Evolutionary conservation across 1,140 invertebrate species (phyloP), one percentile per base, ranked within the genome.

Genomic region (Zaprionus taronus): DNA sequence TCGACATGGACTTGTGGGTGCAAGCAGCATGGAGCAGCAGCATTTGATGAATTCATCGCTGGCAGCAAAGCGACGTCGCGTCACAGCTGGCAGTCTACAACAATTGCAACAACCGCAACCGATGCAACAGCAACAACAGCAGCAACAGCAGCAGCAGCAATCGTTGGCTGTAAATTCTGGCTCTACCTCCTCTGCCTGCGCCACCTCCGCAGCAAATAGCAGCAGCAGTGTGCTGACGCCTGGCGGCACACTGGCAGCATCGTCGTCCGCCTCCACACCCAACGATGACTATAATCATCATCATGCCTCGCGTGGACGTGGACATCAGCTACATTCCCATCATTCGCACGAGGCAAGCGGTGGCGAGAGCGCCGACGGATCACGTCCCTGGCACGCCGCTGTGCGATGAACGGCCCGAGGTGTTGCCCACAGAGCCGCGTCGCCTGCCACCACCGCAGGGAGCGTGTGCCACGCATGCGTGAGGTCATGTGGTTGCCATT

Each of bases 321-420:
- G 92, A 28, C 92, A 93, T 74, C 91, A 91, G 77, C 72, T 93
- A 87, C 91, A 93, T 93, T 93, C 92, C 79, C 92, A 93, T 91
- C 91, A 93, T 61, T 93, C 92, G 17, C 92, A 92, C 65, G 92
- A 93, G 72, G 89, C 91, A 53, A 92, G 91, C 53, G 92, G 92
- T 15, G 92, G 92, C 22, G 92, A 93, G 58, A 93, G 92, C 78
- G 92, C 92, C 20, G 92, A 93, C 41, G 95, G 95, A 51, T 96
- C 96, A 4, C 93, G 97, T 63, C 96, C 96, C 97, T 5, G 97
- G 96, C 11, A 97, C 97, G 6, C 97, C 97, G 11, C 93, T 97
- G 20, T 96, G 96, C 77, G 97, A 97, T 92, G 97, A 98, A 83
- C 93, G 96, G 41, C 96, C 96, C 1, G 96, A 97, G 83, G 96